These are phyloP conservation scores for Bostrychus sinensis DNA, from an alignment of 2,113 vertebrate species.

Conservation along the genomic window DNA sequence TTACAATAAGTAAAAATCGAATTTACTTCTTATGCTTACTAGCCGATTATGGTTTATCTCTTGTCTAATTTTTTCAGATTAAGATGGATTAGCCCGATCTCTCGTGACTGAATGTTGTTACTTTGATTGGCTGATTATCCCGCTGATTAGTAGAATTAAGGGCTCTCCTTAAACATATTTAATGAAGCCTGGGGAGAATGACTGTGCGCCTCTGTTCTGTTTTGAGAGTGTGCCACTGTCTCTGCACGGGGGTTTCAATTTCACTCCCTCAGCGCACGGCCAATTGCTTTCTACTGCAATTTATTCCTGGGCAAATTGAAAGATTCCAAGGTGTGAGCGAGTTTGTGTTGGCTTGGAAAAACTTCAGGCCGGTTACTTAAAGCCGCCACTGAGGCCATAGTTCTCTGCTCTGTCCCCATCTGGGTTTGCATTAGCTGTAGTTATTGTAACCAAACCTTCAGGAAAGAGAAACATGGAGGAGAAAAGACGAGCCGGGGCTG, in stretches of 20 bases:
- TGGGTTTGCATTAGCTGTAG: constrained; percentile 32
- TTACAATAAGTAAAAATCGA: too few relatives aligned
- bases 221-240: constrained; percentile 58
- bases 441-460: constrained; percentile 46
- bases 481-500: neutral
- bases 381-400: constrained; percentile 24
- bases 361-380: constrained; percentile 21
- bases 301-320: constrained; percentile 72
- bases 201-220: constrained; percentile 21
- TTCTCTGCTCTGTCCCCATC: constrained; percentile 17
- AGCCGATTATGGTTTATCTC: neutral
- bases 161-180: constrained; percentile 7
- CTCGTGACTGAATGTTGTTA: neutral
- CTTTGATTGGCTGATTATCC: neutral
- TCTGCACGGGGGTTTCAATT: constrained; percentile 68
- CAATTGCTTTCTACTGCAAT: constrained; percentile 72
- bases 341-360: constrained; percentile 61
- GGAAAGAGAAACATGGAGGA: constrained; percentile 25
- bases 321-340: constrained; percentile 71
- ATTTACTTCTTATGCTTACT: too few relatives aligned
- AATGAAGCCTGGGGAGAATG: constrained; percentile 5
- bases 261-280: constrained; percentile 72
- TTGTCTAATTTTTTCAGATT: neutral
- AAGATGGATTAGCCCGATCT: neutral
- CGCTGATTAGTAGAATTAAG: neutral